Base-by-base conservation (phyloP, 2,113 vertebrate species). In the Neolamprologus toae region DNA sequence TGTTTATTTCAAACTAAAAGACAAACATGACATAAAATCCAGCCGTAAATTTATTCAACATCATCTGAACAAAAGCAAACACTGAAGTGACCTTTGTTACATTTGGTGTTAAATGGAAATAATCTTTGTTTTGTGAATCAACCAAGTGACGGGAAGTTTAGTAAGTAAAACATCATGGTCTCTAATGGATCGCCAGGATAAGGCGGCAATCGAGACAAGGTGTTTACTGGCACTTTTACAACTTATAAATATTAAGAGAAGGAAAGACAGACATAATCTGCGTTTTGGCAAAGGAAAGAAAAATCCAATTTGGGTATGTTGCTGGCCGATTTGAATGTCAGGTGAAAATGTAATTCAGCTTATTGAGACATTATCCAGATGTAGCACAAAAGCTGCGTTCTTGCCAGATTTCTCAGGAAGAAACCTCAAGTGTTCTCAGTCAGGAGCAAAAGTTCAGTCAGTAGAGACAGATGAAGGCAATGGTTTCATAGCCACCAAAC, bases 281-380 rank as follows among this genome's bases (percentile, higher is more conserved):
- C 3, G 26, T 80, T 68, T 87, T 88, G 91, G 90, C 83, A 8
- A 37, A 35, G 37, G 35, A 66, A 40, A 33, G 16, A 73, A 83
- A 87, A 86, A 54, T 81, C 47, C 53, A 88, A 76, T 83, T 81
- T 13, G 59, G 54, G 45, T 54, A 8, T 9, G 49, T 76, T 82
- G 66, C 23, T 81, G 66, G 85, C 59, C 28, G 21, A 87, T 78
- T 51, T 78, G 45, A 78, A 78, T n/a, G 73, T 78, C 26, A 85
- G 81, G 82, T 19, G 55, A 92, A 73, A 79, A 79, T 76, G 68
- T 84, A 86, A 87, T 63, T 37, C 86, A 84, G n/a, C 53, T 23
- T 82, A 23, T 84, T 45, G 8, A 53, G 83, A 93, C 88, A 23
- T 5, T 73, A 31, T 91, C 90, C 92, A 93, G 88, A 92, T 33